Evolutionary conservation across 2,888 invertebrate genomes (phyloP).

Genomic region (Allophyes oxyacanthae): DNA sequence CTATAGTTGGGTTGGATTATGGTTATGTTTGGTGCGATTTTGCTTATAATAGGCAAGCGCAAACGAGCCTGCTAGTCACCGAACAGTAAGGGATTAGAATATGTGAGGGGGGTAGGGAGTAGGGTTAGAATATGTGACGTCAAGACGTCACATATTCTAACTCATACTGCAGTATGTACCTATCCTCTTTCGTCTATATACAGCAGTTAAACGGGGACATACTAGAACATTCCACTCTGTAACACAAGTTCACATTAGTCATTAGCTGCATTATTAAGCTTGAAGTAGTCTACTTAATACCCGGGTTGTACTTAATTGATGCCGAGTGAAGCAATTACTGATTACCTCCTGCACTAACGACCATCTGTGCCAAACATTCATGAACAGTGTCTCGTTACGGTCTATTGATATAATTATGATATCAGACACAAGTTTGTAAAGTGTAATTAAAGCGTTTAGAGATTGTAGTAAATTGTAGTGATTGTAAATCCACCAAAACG

Average conservation of each 20-base stretch:
- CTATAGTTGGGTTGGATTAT: no score
- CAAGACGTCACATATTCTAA: no score
- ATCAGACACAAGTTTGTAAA: conserved; percentile 14
- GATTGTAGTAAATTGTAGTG: no score
- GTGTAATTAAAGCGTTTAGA: not conserved
- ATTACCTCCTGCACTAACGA: conserved; percentile 48
- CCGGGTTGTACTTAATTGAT: conserved; percentile 42
- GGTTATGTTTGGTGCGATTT: no score
- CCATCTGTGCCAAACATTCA: conserved; percentile 44
- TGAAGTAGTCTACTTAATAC: conserved; percentile 38
- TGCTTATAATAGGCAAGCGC: no score
- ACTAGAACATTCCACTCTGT: not conserved
- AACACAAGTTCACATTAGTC: conserved; percentile 20
- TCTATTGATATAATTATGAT: conserved; percentile 39
- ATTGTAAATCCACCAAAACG: not conserved
- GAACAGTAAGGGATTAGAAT: no score
- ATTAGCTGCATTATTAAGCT: conserved; percentile 45
- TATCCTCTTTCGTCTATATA: no score
- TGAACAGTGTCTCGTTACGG: conserved; percentile 34
- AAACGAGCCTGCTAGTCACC: no score
- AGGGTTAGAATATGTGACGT: no score
- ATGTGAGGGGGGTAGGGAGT: no score
- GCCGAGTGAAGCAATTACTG: conserved; percentile 49
- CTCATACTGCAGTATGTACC: no score
- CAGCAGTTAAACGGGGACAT: not conserved